Evolutionary conservation across 92 coral and sea anemone genomes (phyloP), one percentile per base, ranked within the genome.

Genomic region (Paramuricea clavata): DNA sequence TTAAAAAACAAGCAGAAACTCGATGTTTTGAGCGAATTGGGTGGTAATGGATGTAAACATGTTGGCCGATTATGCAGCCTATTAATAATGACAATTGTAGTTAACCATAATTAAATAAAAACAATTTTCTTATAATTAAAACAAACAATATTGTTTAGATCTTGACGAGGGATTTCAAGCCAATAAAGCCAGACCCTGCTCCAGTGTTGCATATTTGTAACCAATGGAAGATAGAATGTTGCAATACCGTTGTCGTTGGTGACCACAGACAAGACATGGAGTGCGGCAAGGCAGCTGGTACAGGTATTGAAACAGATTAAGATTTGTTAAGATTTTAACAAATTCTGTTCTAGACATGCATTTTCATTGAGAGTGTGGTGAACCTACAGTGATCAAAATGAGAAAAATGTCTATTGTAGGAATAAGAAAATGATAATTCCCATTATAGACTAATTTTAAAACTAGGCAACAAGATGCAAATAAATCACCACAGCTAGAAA

Each of bases 151-250:
- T 30, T 15, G 47, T 68, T 12, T 76, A 95, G 98, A 72, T 87
- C 52, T 78, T 95, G 64, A 95, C 98, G 13, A 91, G 98, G 33
- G 97, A 92, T 15, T 95, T 93, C 71, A 90, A 84, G 21, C 98
- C 98, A 42, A 81, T 94, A 30, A 95, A 95, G 85, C 98, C 98
- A 13, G 93, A 93, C 71, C 97, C 98, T 13, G 94, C 96, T 42
- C 92, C 98, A 2, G 85, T 95, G 44, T 83, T 90, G 34, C 93
- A 95, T 64, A 93, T 95, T 62, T 95, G 98, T 77, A 73, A 86
- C 81, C 86, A 95, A 68, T 95, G 98, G 98, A 90, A 87, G n/a
- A 86, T 95, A 1, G 83, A 91, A 0, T 94, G 97, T 16, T 82
- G 86, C 26, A 92, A 77, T 83, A 92, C 94, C 17, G 90, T 92